phyloP scores from a whole-genome alignment of 2,888 invertebrate species.

The Copidosoma aretas region DNA sequence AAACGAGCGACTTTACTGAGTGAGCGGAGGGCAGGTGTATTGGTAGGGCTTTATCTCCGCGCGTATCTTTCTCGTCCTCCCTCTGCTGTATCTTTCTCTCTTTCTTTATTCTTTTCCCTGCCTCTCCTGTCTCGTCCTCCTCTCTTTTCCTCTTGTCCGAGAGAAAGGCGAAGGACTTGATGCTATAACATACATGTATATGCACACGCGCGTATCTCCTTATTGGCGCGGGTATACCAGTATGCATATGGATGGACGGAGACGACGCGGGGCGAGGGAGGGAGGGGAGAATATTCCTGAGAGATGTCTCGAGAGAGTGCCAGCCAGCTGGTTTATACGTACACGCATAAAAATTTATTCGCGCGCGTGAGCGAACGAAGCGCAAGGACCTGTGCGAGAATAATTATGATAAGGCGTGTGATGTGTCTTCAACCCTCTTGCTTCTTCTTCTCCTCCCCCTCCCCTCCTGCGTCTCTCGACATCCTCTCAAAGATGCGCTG shows the following conservation, averaged over 20 bases:
- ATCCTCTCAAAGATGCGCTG: not conserved
- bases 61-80: constrained; percentile 31
- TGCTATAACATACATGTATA: constrained; percentile 5
- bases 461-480: not conserved
- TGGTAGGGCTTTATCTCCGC: constrained; percentile 39
- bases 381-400: constrained; percentile 29
- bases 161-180: not conserved
- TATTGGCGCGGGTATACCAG: constrained; percentile 3
- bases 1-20: not conserved
- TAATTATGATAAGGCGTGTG: constrained; percentile 43
- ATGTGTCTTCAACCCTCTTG: not conserved
- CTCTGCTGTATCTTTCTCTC: constrained; percentile 19
- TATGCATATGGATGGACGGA: no score
- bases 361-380: not conserved
- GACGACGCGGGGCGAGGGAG: not conserved
- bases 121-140: constrained; percentile 1
- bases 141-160: constrained; percentile 2
- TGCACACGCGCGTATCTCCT: not conserved
- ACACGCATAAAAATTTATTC: not conserved
- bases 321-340: constrained; percentile 23
- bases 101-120: constrained; percentile 7
- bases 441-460: not conserved
- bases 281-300: constrained; percentile 19
- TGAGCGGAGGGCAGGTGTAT: constrained; percentile 48
- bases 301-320: constrained; percentile 5